Base-by-base conservation (phyloP, 2,113 vertebrate genomes). In the Noctilio leporinus region DNA sequence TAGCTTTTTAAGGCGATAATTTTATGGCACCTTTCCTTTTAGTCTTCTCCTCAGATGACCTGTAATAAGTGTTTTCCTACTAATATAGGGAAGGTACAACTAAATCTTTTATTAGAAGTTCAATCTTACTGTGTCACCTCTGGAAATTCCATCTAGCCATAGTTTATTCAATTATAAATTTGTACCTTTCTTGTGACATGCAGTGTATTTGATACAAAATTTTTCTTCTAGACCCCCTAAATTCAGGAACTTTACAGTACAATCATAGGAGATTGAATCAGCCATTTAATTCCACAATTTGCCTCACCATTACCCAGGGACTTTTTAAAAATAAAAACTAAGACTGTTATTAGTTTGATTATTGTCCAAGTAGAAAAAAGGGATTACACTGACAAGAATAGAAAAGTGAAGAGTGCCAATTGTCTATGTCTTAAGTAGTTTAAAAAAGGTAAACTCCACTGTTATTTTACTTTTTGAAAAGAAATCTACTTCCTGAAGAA, bases 261-360 rank as follows among this genome's bases (percentile, higher is more conserved):
- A 89, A 96, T 97, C 97, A 98, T 78, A 91, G 95, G 93, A 96
- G 49, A 96, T 40, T 97, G 96, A 97, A 80, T 98, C 97, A 98
- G 97, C 97, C 97, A 87, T 96, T 98, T 93, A 95, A 95, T 88
- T 95, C 78, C 72, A 95, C 69, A 77, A 77, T 96, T 75, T 97
- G 64, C 55, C 7, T 0, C 87, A 96, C 64, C 24, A 89, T 30
- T 22, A 82, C 62, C 95, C 65, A 91, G 98, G 98, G 97, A 97
- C 97, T 98, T 98, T 98, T 95, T 97, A 97, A n/a, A n/a, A n/a
- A 98, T 91, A 98, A 98, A 97, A 98, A 97, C 90, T 76, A 92
- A 89, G 35, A 65, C 81, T 93, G 76, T 51, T 96, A 97, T 86
- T 70, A 33, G 49, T 97, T 97, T 97, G 92, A 96, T 75, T 96